phyloP scores from a whole-genome alignment of 2,797 vertebrate genomes.

The Malurus splendens region DNA sequence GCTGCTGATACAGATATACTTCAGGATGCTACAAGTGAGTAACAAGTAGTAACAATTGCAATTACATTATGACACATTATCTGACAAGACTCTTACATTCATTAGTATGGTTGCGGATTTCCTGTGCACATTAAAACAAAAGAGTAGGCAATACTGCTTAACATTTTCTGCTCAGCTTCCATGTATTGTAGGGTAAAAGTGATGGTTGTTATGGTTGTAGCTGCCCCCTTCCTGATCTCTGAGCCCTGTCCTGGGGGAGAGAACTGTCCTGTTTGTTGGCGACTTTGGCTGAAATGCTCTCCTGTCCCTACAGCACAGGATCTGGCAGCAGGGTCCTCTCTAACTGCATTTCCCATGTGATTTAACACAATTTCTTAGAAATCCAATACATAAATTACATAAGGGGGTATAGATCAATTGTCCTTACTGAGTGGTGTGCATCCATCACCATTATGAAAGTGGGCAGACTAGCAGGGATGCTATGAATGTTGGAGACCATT shows the following conservation, averaged over 20 bases:
- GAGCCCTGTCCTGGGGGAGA: neutral
- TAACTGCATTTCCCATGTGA: neutral
- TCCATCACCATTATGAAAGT: neutral
- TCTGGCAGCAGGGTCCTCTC: neutral
- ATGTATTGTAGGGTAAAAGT: rapidly evolving
- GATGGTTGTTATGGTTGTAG: neutral
- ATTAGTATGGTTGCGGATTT: neutral
- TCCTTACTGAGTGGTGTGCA: neutral
- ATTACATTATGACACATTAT: neutral
- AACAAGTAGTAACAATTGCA: neutral
- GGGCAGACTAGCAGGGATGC: neutral
- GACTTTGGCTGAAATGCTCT: neutral
- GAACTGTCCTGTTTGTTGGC: neutral
- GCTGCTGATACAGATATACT: neutral
- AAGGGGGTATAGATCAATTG: conserved; percentile 3
- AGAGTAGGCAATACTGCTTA: neutral
- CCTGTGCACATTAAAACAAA: neutral
- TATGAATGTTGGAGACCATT: neutral
- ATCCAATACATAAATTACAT: neutral
- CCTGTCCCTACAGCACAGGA: neutral
- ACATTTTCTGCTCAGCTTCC: neutral
- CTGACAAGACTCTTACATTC: neutral
- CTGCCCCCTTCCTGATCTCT: neutral
- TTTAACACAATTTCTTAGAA: neutral
- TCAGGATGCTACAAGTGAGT: neutral